Evolutionary conservation across 2,888 invertebrate species (phyloP), one percentile per base, ranked within the genome.

Genomic region (Calephelis perditalis): DNA sequence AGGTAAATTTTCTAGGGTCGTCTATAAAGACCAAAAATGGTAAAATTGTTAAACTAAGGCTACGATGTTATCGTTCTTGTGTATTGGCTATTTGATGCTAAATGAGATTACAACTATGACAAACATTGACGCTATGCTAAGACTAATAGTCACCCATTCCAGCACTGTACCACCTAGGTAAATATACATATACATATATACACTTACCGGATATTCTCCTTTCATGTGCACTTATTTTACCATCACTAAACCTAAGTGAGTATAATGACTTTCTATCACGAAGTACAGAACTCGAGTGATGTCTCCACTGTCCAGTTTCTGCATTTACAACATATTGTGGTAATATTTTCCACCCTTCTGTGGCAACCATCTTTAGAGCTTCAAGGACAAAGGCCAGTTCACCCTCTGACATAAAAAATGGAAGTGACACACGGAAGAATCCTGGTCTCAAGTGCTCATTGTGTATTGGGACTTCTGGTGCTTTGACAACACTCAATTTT

Each of bases 251-350:
- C 61, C 94, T 91, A 57, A 97, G 92, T 8, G 95, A 93, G 63
- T 95, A 94, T 61, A 98, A 86, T 92, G 96, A 97, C 78, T 95
- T 96, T 57, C 96, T 92, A 71, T 97, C 97, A 74, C 95, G 94
- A 67, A 95, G 94, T 6, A 95, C 92, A 57, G 94, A 92, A 77
- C 96, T 95, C 0, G 95, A 93, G 73, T 95, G 94, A 75, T 97
- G 97, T 65, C 95, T 93, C 97, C 97, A 98, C 79, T 97, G 97
- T 0, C 96, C 97, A 0, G 96, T 97, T 76, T 96, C 95, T 6
- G 95, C 93, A 76, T 97, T 96, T n/a, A 97, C 93, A 9, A 94
- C 92, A 77, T 97, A 97, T 79, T 97, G 95, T 0, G 97, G 97
- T 59, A 98, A 81, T 52, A 98, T 92, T 74, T 96, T 96, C 96